A percentile compares a stretch with the other conserved stretches of the same genome.
phyloP scores from a whole-genome alignment of 2,888 invertebrate species.

The Lymantria dispar region DNA sequence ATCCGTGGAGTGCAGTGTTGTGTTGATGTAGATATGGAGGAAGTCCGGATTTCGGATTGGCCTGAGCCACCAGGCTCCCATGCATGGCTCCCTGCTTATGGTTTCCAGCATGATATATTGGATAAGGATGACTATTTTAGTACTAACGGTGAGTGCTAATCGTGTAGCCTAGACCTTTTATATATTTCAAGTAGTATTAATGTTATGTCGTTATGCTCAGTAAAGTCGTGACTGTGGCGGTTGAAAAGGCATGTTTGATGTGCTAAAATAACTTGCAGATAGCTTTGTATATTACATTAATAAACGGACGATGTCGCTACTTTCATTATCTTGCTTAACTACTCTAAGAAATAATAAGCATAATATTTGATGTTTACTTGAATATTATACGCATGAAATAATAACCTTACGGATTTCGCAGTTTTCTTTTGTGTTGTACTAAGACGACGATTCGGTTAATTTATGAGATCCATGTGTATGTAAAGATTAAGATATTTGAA shows the following conservation, averaged over 20 bases:
- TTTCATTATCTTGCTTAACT: slow-evolving; percentile 17
- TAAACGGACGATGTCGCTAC: slow-evolving; percentile 27
- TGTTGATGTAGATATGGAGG: slow-evolving; percentile 81
- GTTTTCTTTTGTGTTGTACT: too few species aligned
- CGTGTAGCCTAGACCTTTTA: slow-evolving; percentile 34
- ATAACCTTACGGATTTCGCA: too few species aligned
- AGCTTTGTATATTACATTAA: slow-evolving; percentile 37
- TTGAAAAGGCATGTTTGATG: slow-evolving; percentile 39
- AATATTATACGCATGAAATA: too few species aligned
- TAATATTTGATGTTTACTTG: too few species aligned
- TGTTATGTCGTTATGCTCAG: slow-evolving; percentile 39
- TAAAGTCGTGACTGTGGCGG: slow-evolving; percentile 41
- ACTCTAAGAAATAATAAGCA: slow-evolving; percentile 2
- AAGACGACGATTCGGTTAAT: too few species aligned
- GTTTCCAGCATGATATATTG: slow-evolving; percentile 86
- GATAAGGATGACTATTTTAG: slow-evolving; percentile 85
- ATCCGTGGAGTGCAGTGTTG: slow-evolving; percentile 76
- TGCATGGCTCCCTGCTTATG: slow-evolving; percentile 91
- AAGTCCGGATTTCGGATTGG: slow-evolving; percentile 86
- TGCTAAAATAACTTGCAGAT: slow-evolving; percentile 34
- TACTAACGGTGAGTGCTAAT: slow-evolving; percentile 82
- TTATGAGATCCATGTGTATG: too few species aligned
- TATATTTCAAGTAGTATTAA: slow-evolving; percentile 34
- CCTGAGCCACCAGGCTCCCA: slow-evolving; percentile 86
- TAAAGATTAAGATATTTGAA: too few species aligned